These are phyloP conservation scores for Sceloporus undulatus DNA, from an alignment of 2,113 vertebrate species.

Conservation along the genomic window DNA sequence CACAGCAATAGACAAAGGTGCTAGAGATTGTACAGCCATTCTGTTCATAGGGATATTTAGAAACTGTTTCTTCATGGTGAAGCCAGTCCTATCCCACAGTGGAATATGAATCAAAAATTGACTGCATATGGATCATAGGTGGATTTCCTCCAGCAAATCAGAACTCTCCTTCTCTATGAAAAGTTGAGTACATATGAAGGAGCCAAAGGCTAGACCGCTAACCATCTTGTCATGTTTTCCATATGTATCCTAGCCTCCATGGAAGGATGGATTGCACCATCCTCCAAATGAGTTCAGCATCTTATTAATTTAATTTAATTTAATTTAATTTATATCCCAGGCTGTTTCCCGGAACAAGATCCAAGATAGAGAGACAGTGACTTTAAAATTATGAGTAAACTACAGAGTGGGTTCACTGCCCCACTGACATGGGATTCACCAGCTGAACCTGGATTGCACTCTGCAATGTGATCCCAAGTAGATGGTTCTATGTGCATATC, in stretches of 20 bases:
- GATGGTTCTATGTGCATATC: background rate
- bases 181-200: background rate
- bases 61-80: background rate
- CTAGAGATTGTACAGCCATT: background rate
- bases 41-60: background rate
- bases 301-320: too few species aligned
- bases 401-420: too few species aligned
- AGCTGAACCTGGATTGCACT: too few species aligned
- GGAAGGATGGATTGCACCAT: too few species aligned
- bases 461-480: too few species aligned
- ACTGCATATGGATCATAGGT: background rate
- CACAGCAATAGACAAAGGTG: background rate
- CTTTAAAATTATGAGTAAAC: too few species aligned
- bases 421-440: too few species aligned
- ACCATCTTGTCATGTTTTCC: background rate
- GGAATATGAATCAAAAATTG: background rate
- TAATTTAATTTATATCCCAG: too few species aligned
- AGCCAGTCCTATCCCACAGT: background rate
- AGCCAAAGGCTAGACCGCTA: too few species aligned
- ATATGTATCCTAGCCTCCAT: background rate
- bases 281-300: too few species aligned
- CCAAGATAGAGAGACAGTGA: too few species aligned
- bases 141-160: background rate
- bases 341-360: too few species aligned
- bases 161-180: background rate